Base-by-base conservation (phyloP, 2,113 vertebrate species). In the Deroptyus accipitrinus region DNA sequence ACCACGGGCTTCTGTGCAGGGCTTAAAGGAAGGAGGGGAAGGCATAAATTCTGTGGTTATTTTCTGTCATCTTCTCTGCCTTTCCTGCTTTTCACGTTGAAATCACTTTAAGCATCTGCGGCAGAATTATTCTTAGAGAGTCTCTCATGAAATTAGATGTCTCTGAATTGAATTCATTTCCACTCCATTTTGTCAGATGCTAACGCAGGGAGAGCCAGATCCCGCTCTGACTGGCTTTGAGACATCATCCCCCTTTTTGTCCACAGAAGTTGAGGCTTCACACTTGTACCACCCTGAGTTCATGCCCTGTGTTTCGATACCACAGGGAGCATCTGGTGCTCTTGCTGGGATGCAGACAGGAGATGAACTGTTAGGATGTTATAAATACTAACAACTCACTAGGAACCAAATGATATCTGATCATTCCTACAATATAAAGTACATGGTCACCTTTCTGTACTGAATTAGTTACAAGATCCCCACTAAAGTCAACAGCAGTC, bases 91-190 rank as follows among this genome's bases (percentile, higher is more conserved):
- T 96, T 96, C 92, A 55, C 59, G 78, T 79, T 69, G 84, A 92
- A 96, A 96, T 91, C 93, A 69, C 84, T 91, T 94, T 64, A 91
- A 96, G 86, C 89, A 76, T 91, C 87, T 68, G 93, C 68, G 3
- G 83, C 19, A 78, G 95, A 94, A 92, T 96, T 95, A 94, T 95
- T 95, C 94, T 91, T 83, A 91, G 91, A 85, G 89, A 94, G 84
- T 88, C 92, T 90, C 94, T 94, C 75, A 28, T 67, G 91, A 90
- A 95, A 95, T 96, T 80, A 74, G 93, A 70, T 33, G 85, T 73
- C 68, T 87, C 78, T 48, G 82, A 93, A 88, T 62, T 54, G 94
- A 94, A 96, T 91, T 85, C 93, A 66, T 96, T 88, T 52, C 92
- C 83, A 77, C 91, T 80, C 92, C 85, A 67, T 74, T 95, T 80